Evolutionary conservation across 2,113 vertebrate genomes (phyloP).

Genomic region (Epinephelus moara): DNA sequence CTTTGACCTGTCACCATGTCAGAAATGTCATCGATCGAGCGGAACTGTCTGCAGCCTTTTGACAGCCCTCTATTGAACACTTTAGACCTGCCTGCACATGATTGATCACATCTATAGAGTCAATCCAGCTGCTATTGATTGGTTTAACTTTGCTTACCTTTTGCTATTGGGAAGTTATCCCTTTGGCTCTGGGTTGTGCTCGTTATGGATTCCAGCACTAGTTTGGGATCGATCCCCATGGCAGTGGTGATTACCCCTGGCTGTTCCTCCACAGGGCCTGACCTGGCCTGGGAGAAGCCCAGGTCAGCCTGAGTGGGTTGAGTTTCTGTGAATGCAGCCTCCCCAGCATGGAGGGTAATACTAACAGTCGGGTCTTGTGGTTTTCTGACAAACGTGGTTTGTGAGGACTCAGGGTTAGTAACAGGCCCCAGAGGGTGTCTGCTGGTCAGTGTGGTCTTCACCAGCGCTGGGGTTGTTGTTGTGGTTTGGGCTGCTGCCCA

Average conservation of each 20-base stretch:
- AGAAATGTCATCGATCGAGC: slow-evolving; percentile 48
- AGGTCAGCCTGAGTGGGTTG: slow-evolving; percentile 4
- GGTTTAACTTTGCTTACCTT: slow-evolving; percentile 78
- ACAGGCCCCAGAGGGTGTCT: slow-evolving; percentile 13
- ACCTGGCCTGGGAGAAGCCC: slow-evolving; percentile 30
- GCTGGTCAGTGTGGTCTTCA: slow-evolving; percentile 32
- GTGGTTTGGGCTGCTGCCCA: slow-evolving; percentile 49
- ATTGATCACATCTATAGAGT: slow-evolving; percentile 71
- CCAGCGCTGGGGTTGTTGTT: slow-evolving; percentile 48
- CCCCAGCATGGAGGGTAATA: slow-evolving; percentile 2
- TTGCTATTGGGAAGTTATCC: slow-evolving; percentile 56
- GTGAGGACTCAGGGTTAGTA: slow-evolving; percentile 13
- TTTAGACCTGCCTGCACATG: slow-evolving; percentile 56
- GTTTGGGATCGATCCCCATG: slow-evolving; percentile 28
- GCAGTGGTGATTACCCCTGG: slow-evolving; percentile 29
- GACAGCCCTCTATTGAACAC: slow-evolving; percentile 54
- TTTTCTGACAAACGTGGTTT: slow-evolving; percentile 34
- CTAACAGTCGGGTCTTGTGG: slow-evolving; percentile 22
- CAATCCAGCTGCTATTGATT: slow-evolving; percentile 59
- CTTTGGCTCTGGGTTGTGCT: slow-evolving; percentile 57
- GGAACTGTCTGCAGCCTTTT: slow-evolving; percentile 38
- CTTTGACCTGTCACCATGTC: slow-evolving; percentile 34
- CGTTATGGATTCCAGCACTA: slow-evolving; percentile 42
- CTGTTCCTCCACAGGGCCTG: slow-evolving; percentile 20
- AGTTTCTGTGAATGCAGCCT: slow-evolving; percentile 23